A percentile compares a stretch with the other conserved stretches of the same genome.
phyloP scores from a whole-genome alignment of 2,113 vertebrate species.

The Taurulus bubalis region DNA sequence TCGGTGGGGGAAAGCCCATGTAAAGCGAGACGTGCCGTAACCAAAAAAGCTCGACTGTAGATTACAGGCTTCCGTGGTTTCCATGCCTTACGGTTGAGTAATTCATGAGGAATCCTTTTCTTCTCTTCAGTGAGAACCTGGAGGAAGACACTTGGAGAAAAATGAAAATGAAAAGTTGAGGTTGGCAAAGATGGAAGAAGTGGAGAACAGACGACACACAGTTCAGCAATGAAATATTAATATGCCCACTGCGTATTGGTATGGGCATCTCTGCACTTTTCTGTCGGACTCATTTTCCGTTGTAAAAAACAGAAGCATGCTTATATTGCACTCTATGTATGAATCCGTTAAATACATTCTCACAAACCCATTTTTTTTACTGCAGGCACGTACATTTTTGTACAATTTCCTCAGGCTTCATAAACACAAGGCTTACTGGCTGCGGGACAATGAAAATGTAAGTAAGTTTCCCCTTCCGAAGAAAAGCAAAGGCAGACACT shows the following conservation, averaged over 20 bases:
- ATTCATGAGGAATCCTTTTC: slow-evolving; percentile 58
- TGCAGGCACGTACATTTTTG: slow-evolving; percentile 51
- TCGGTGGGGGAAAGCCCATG: slow-evolving; percentile 15
- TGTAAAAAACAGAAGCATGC: slow-evolving; percentile 25
- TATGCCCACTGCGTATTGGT: slow-evolving; percentile 43
- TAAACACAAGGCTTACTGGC: slow-evolving; percentile 40
- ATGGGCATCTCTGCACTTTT: slow-evolving; percentile 8
- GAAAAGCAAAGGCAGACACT: slow-evolving; percentile 55
- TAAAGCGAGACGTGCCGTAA: slow-evolving; percentile 16
- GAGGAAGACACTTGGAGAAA: background rate
- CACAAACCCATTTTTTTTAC: slow-evolving; percentile 3
- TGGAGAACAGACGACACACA: slow-evolving; percentile 22
- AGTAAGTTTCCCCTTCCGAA: slow-evolving; percentile 18
- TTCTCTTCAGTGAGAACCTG: slow-evolving; percentile 7
- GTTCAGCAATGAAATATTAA: slow-evolving; percentile 67
- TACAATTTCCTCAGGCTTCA: slow-evolving; percentile 49
- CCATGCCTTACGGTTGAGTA: slow-evolving; percentile 35
- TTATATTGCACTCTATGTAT: slow-evolving; percentile 1
- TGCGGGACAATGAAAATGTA: slow-evolving; percentile 57
- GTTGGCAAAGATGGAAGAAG: slow-evolving; percentile 32
- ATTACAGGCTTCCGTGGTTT: slow-evolving; percentile 35
- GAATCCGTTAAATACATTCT: slow-evolving; percentile 31
- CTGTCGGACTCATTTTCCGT: slow-evolving; percentile 48
- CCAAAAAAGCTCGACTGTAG: slow-evolving; percentile 7
- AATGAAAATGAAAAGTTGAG: slow-evolving; percentile 30